Evolutionary conservation across 2,113 vertebrate genomes (phyloP).

Genomic region (Carollia perspicillata): DNA sequence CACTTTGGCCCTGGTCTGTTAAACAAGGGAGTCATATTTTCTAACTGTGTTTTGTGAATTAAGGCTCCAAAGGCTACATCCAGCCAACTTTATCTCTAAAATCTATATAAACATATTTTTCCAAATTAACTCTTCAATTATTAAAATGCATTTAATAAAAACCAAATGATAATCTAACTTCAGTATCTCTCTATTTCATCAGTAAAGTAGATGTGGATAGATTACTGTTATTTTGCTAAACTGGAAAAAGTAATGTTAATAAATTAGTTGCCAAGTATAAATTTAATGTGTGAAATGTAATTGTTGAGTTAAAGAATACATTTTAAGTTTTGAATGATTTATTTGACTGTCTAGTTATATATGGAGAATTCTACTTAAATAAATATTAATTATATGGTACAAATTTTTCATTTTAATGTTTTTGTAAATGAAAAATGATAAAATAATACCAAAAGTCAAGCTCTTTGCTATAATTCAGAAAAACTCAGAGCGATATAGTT

Average conservation of each 20-base stretch:
- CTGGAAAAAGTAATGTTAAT: neutral
- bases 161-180: neutral
- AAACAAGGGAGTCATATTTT: neutral
- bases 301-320: neutral
- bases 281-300: neutral
- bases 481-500: constrained; percentile 25
- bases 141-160: neutral
- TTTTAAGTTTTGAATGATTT: constrained; percentile 28
- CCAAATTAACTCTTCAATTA: neutral
- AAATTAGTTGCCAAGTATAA: neutral
- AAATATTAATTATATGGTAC: constrained; percentile 48
- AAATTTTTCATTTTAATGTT: constrained; percentile 31
- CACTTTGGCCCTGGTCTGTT: neutral
- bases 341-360: constrained; percentile 31
- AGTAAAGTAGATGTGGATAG: neutral
- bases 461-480: constrained; percentile 65
- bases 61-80: neutral
- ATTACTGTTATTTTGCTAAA: neutral
- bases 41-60: neutral
- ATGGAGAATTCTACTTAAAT: constrained; percentile 37
- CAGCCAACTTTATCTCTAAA: neutral
- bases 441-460: constrained; percentile 29
- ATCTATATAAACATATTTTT: neutral
- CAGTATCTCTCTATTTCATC: neutral
- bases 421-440: constrained; percentile 35